Evolutionary conservation across 2,797 vertebrate species (phyloP).

Genomic region (Gambusia yucatana): DNA sequence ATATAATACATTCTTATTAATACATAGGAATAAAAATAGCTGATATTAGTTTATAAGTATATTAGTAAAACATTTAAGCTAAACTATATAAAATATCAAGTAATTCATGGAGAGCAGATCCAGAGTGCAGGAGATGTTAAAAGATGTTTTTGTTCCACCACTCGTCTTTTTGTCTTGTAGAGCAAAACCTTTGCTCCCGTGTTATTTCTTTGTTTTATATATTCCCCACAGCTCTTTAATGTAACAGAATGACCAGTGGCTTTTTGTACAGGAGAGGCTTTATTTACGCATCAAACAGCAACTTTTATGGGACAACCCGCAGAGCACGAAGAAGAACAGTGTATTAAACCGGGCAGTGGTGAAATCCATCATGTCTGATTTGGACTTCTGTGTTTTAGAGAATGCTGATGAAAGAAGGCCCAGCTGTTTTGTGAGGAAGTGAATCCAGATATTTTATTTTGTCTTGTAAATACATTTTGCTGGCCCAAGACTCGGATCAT

Average conservation of each 20-base stretch:
- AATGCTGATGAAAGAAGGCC: constrained; percentile 2
- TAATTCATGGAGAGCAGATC: not conserved
- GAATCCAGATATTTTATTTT: too few relatives aligned
- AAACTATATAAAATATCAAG: not conserved
- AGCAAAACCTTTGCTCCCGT: not conserved
- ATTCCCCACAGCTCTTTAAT: not conserved
- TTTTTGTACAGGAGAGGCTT: not conserved
- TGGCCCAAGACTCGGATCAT: too few relatives aligned
- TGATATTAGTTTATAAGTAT: not conserved
- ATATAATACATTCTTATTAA: not conserved
- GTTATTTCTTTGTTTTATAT: not conserved
- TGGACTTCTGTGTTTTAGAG: not conserved
- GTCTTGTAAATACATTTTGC: too few relatives aligned
- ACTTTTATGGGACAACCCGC: not conserved
- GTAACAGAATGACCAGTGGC: not conserved
- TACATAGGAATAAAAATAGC: not conserved
- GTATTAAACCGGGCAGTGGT: not conserved
- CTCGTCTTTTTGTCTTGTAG: too few relatives aligned
- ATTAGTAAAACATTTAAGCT: not conserved
- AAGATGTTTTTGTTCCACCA: not conserved
- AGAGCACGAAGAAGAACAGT: not conserved
- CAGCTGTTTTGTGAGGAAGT: not conserved
- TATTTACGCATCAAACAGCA: not conserved
- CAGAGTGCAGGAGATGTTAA: not conserved
- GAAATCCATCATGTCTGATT: not conserved